Evolutionary conservation across 2,888 invertebrate species (phyloP), one percentile per base, ranked within the genome.

Genomic region (Eumerus sabulonum): DNA sequence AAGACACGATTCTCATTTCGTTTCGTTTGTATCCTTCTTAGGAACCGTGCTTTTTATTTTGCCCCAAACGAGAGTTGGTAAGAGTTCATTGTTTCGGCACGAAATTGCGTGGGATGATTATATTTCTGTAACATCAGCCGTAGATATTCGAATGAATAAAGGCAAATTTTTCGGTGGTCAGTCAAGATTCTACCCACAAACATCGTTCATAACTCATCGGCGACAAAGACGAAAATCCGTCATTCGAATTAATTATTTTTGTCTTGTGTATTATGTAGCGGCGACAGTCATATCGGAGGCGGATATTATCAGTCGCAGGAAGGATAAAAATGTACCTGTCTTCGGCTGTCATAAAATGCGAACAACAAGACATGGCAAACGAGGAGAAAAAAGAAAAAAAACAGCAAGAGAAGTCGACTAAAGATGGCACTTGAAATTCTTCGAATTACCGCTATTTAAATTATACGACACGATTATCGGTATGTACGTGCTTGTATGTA

Each of bases 1-100:
- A 84, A 85, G 86, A 86, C 88, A 87, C 88, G 87, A 87, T 83
- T 86, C 84, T 38, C 14, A 50, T 57, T 59, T 73, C 17, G 4
- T 17, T 51, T 54, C 47, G 13, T 50, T 54, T 53, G 13, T 50
- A 19, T 59, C 14, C 18, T 17, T 45, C 44, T 42, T 27, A 27
- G 2, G 7, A 2, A 27, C 27, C 27, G 7, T 27, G 16, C 50
- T 19, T 27, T 42, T 13, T n/a, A n/a, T n/a, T n/a, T n/a, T n/a
- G 11, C 36, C 16, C 4, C 0, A 17, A 19, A 35, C 11, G 45
- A 76, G 71, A 40, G 40, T 40, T 40, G 40, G 27, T 4, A 27
- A 7, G 27, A 60, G 71, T 71, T 76, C 64, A 76, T 71, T 76
- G 66, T 76, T 76, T 71, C 42, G 13, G 36, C 35, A 19, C n/a